phyloP scores from a whole-genome alignment of 2,797 vertebrate species.

The Rallus crepitans region DNA sequence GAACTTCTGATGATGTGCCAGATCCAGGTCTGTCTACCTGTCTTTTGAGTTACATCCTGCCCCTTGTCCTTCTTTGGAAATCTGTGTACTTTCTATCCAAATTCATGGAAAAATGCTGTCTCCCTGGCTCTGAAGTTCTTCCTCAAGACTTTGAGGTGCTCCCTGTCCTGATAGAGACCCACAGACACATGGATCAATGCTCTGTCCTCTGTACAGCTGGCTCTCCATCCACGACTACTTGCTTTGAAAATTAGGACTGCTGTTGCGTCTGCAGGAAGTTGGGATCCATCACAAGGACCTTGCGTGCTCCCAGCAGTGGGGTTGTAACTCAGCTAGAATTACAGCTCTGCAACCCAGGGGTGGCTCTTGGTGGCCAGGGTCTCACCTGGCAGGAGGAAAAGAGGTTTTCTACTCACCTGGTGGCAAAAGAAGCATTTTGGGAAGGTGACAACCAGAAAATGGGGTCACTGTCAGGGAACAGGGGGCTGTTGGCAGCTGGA shows the following conservation, averaged over 20 bases:
- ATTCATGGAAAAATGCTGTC: background rate
- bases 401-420: background rate
- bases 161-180: background rate
- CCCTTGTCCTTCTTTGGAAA: background rate
- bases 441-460: background rate
- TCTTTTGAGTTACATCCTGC: no score
- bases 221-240: background rate
- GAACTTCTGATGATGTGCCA: background rate
- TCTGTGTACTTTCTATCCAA: background rate
- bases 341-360: background rate
- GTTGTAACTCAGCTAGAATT: background rate
- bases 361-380: background rate
- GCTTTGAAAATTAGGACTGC: background rate
- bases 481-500: background rate
- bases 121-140: background rate
- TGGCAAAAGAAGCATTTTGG: background rate
- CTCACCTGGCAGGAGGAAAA: background rate
- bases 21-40: no score
- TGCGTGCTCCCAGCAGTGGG: background rate
- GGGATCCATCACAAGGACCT: background rate
- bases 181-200: rapidly evolving
- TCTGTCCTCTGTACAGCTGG: background rate
- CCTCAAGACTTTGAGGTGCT: background rate
- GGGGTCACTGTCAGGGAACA: background rate
- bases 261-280: rapidly evolving